Percentiles rank a stretch among this genome's conserved stretches.
These are phyloP conservation scores for Alaudala cheleensis DNA, from an alignment of 2,113 vertebrate genomes.

Conservation along the genomic window DNA sequence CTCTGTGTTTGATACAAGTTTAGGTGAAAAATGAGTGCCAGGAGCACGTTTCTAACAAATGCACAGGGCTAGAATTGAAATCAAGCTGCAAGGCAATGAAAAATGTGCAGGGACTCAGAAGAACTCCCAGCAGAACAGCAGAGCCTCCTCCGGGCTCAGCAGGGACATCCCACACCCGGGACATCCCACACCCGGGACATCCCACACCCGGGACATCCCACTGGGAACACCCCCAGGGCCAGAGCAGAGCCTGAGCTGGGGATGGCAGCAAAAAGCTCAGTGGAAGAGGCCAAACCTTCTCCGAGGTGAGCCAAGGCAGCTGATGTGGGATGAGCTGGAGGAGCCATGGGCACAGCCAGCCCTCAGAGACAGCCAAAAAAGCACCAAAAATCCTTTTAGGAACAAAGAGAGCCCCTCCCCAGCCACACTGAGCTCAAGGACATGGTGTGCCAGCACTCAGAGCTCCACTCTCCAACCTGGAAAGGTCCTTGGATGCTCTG, in stretches of 20 bases:
- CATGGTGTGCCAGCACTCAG: background rate
- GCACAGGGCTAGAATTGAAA: background rate
- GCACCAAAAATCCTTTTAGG: background rate
- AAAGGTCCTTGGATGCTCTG: constrained; percentile 15
- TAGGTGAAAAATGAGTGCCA: background rate
- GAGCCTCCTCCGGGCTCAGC: background rate
- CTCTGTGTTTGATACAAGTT: accelerated
- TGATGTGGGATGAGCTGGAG: background rate
- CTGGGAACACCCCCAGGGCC: accelerated
- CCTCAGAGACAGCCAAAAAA: too few relatives aligned
- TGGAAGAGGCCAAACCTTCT: background rate
- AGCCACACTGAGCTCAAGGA: background rate
- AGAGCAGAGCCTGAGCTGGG: accelerated
- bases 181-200: too few relatives aligned
- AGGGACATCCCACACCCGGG: background rate
- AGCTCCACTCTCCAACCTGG: background rate
- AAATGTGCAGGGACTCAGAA: background rate
- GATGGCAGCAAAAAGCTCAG: background rate
- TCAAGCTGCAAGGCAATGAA: background rate
- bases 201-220: background rate
- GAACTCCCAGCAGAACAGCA: background rate
- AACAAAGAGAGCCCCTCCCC: background rate
- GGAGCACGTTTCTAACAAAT: background rate
- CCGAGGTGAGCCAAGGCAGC: background rate
- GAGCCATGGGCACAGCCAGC: too few relatives aligned